Conservation (phyloP, 2,797 vertebrate species). For the Trichosurus vulpecula region DNA sequence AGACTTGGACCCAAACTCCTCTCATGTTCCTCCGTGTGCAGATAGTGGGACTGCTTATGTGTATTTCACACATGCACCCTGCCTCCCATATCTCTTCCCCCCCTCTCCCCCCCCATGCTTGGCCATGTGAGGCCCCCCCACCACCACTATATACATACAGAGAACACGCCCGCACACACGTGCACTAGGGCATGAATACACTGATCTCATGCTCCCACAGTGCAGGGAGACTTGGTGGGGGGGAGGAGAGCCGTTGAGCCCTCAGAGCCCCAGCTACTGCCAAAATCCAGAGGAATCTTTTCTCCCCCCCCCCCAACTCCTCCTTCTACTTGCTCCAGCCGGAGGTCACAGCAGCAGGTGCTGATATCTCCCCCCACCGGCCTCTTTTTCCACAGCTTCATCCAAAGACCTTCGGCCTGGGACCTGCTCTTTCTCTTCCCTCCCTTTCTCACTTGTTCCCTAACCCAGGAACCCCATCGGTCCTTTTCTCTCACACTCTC, state of each 20-base stretch:
- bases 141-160: not conserved
- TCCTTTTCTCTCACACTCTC: slow-evolving; percentile 74
- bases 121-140: slow-evolving; percentile 19
- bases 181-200: slow-evolving; percentile 73
- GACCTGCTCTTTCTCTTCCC: slow-evolving; percentile 47
- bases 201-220: slow-evolving; percentile 75
- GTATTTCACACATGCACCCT: slow-evolving; percentile 6
- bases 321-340: slow-evolving; percentile 64
- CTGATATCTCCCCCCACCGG: slow-evolving; percentile 73
- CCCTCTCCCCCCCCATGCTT: not conserved
- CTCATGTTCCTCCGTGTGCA: not conserved
- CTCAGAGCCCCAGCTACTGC: slow-evolving; percentile 74
- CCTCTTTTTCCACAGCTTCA: slow-evolving; percentile 75
- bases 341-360: slow-evolving; percentile 85
- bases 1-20: not conserved
- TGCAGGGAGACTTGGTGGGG: slow-evolving; percentile 66
- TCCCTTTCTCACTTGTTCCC: slow-evolving; percentile 13
- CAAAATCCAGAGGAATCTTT: slow-evolving; percentile 84
- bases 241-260: slow-evolving; percentile 74
- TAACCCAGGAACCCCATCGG: slow-evolving; percentile 17
- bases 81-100: slow-evolving; percentile 7
- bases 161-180: slow-evolving; percentile 50
- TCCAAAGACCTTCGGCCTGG: slow-evolving; percentile 71
- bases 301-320: slow-evolving; percentile 75
- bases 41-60: not conserved